Percentiles rank a stretch among this genome's conserved stretches.
Conservation (phyloP, 2,113 vertebrate genomes). For the Dendropsophus ebraccatus region DNA sequence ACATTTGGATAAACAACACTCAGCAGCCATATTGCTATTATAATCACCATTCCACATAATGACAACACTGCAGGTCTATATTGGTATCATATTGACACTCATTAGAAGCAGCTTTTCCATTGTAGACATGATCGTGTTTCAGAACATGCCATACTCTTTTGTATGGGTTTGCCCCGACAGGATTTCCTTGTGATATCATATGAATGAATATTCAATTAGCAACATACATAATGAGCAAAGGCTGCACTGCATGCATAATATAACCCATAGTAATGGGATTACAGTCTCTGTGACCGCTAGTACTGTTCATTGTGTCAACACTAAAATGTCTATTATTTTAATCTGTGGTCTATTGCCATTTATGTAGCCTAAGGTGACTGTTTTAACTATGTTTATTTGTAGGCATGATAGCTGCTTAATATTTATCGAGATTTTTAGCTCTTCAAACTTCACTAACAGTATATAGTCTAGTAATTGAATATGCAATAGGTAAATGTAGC, state of each 20-base stretch:
- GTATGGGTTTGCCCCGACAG: not conserved
- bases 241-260: constrained; percentile 37
- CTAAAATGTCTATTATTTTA: constrained; percentile 27
- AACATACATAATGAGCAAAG: constrained; percentile 30
- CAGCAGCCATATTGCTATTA: not conserved
- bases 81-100: not conserved
- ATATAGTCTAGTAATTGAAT: not conserved
- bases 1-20: constrained; percentile 12
- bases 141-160: not conserved
- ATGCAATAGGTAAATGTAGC: not conserved
- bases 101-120: not conserved
- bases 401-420: not conserved
- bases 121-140: not conserved
- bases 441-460: not conserved
- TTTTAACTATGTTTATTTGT: not conserved
- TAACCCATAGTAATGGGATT: not conserved
- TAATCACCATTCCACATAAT: not conserved
- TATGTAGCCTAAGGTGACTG: not conserved
- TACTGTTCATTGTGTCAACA: constrained; percentile 24
- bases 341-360: constrained; percentile 16
- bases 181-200: constrained; percentile 44
- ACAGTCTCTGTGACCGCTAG: constrained; percentile 4
- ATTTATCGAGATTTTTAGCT: not conserved
- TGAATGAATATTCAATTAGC: constrained; percentile 49
- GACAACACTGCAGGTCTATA: not conserved